These are phyloP conservation scores for Craniophora ligustri DNA, from an alignment of 2,888 invertebrate species.

Conservation along the genomic window DNA sequence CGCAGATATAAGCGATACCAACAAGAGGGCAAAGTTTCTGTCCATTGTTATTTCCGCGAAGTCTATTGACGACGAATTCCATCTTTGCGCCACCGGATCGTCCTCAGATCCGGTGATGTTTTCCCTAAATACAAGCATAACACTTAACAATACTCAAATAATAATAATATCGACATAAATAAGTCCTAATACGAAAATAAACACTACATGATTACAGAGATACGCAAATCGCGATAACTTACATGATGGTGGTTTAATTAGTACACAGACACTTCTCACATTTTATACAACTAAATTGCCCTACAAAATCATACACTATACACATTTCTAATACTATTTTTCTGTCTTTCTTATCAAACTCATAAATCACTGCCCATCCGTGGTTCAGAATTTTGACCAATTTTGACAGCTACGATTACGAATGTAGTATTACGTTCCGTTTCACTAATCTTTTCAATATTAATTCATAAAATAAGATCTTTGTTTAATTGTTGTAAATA, in stretches of 20 bases:
- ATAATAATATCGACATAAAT: conserved; percentile 56
- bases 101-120: conserved; percentile 71
- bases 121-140: conserved; percentile 70
- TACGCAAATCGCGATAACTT: conserved; percentile 68
- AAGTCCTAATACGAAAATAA: conserved; percentile 60
- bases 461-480: not conserved
- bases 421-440: conserved; percentile 47
- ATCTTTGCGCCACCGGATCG: conserved; percentile 81
- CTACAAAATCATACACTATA: conserved; percentile 64
- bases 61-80: conserved; percentile 90
- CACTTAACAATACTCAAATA: conserved; percentile 46
- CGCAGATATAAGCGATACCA: conserved; percentile 94
- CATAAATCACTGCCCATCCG: conserved; percentile 65
- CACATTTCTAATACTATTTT: conserved; percentile 62
- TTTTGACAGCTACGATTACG: conserved; percentile 60
- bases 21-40: conserved; percentile 92
- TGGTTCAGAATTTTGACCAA: conserved; percentile 63
- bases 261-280: conserved; percentile 71
- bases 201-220: conserved; percentile 61
- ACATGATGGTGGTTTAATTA: conserved; percentile 69
- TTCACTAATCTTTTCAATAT: conserved; percentile 8
- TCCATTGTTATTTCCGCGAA: conserved; percentile 92
- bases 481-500: not conserved
- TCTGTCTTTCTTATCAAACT: conserved; percentile 63
- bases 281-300: conserved; percentile 63